A percentile compares a stretch with the other conserved stretches of the same genome.
Evolutionary conservation across 2,888 invertebrate species (phyloP).

Genomic region (Microchrysa polita): DNA sequence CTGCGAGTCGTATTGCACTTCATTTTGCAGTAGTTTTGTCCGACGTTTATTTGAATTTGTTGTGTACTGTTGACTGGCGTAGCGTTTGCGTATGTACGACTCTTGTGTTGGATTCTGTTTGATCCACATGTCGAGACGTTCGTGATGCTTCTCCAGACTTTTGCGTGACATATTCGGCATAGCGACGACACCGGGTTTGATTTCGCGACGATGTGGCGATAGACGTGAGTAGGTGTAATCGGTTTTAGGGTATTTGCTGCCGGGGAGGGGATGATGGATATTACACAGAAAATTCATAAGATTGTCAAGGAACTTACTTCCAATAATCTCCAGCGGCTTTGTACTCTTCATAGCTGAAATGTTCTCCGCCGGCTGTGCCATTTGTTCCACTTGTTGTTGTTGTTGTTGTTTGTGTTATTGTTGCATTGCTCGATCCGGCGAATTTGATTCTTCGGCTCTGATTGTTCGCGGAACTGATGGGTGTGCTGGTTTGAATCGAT

Average conservation of each 20-base stretch:
- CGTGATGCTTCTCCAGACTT: conserved; percentile 70
- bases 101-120: conserved; percentile 60
- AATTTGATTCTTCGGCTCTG: background rate
- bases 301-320: conserved; percentile 74
- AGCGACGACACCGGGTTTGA: conserved; percentile 81
- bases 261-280: background rate
- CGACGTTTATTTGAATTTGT: background rate
- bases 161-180: conserved; percentile 91
- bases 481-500: conserved; percentile 20
- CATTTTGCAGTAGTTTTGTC: background rate
- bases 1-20: conserved; percentile 58
- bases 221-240: conserved; percentile 88
- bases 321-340: conserved; percentile 83
- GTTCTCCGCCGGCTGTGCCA: conserved; percentile 52
- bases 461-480: background rate
- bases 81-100: conserved; percentile 60
- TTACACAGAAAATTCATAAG: conserved; percentile 7
- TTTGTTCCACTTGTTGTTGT: conserved; percentile 10
- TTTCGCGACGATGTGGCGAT: conserved; percentile 82
- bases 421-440: background rate
- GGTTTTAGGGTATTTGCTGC: conserved; percentile 87
- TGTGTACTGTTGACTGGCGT: conserved; percentile 46
- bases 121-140: conserved; percentile 65
- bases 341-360: conserved; percentile 78
- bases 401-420: no score